Evolutionary conservation across 1,140 invertebrate species (phyloP).

Genomic region (Drosophila sechellia): DNA sequence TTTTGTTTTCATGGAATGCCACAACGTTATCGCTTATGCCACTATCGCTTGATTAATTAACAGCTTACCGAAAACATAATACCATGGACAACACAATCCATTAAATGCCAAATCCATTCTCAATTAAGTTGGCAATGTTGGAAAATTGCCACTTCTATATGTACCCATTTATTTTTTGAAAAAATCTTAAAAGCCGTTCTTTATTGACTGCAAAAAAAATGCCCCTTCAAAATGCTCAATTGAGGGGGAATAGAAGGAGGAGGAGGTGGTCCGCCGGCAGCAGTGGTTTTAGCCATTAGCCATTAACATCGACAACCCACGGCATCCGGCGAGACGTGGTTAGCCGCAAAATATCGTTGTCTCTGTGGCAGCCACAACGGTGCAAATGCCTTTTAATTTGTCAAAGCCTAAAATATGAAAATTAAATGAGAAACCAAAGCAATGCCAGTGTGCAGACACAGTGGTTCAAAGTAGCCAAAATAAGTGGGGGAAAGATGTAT

Average conservation of each 20-base stretch:
- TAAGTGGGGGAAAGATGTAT: too few relatives aligned
- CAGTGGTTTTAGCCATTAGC: constrained; percentile 61
- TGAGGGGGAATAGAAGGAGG: background rate
- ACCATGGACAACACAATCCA: constrained; percentile 18
- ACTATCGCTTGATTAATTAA: constrained; percentile 23
- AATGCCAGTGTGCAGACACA: constrained; percentile 44
- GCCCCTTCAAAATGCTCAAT: constrained; percentile 31
- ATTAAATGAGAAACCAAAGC: constrained; percentile 81
- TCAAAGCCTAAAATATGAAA: constrained; percentile 83
- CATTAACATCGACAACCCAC: constrained; percentile 72
- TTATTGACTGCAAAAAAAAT: constrained; percentile 24
- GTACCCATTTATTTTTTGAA: constrained; percentile 28
- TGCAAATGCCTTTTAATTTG: constrained; percentile 83
- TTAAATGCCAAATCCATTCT: constrained; percentile 22
- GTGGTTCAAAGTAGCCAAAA: constrained; percentile 30
- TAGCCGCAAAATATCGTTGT: constrained; percentile 79
- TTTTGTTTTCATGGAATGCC: background rate
- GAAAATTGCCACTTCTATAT: constrained; percentile 33
- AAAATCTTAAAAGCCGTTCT: constrained; percentile 41
- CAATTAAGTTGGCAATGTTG: constrained; percentile 24
- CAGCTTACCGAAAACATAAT: constrained; percentile 16
- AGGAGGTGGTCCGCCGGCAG: constrained; percentile 11
- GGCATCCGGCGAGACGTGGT: constrained; percentile 74
- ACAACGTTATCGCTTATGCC: constrained; percentile 1
- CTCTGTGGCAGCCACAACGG: constrained; percentile 65